Base-by-base conservation (phyloP, 2,888 invertebrate genomes). In the Oasisia sp. region DNA sequence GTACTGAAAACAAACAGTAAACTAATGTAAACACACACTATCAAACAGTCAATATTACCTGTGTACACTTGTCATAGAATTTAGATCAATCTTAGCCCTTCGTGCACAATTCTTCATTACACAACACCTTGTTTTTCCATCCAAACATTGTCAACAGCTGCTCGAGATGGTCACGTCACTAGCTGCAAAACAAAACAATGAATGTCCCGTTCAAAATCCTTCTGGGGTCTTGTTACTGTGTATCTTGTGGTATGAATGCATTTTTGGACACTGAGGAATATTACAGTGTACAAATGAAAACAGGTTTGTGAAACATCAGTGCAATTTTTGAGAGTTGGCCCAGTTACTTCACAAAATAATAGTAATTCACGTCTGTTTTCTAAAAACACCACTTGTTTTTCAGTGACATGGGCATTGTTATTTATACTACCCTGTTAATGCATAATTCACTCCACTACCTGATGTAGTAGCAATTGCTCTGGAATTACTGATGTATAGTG, bases 1-100 rank as follows among this genome's bases (percentile, higher is more conserved):
- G 97, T 99, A 99, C 97, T 98, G 97, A 97, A 91, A 32, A 50
- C 38, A 90, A 90, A 90, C 32, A 44, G 90, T 27, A 90, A 38
- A 90, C 19, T 90, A 90, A 90, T 38, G 27, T 90, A 90, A 44
- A 90, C 90, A 90, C 19, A 44, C 27, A 44, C 44, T 19, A 90
- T 27, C 38, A 90, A 90, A 38, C 38, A 90, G 90, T n/a, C 38
- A 90, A 44, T 44, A 90, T 32, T 90, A 44, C 27, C 7, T 27
- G 5, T 74, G 19, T 74, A 27, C 74, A 74, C 27, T 74, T 19
- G 3, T n/a, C 74, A 74, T 27, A 74, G n/a, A 19, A 27, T 27
- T 74, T 27, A 74, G 2, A 27, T 1, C 74, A 74, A n/a, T 74
- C 74, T 74, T 14, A 74, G 74, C 14, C 74, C 56, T 19, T 56